Conservation (phyloP, 1,140 invertebrate species). For the Mamestra configurata region DNA sequence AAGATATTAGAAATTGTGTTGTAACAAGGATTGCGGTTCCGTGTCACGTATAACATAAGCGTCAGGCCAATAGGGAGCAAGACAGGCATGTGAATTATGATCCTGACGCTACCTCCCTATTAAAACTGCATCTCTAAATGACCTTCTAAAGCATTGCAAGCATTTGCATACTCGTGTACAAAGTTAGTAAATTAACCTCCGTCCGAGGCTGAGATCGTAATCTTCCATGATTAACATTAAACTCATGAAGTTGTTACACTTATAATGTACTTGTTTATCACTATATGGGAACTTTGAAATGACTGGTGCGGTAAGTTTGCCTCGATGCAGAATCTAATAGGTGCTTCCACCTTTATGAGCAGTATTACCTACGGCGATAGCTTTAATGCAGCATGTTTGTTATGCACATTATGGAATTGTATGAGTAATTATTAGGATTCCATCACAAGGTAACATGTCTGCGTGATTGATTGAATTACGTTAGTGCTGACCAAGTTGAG, state of each 20-base stretch:
- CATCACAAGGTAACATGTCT: background rate
- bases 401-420: background rate
- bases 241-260: slow-evolving; percentile 31
- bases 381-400: background rate
- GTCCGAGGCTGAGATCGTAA: slow-evolving; percentile 31
- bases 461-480: background rate
- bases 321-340: background rate
- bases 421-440: background rate
- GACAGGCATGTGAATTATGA: slow-evolving; percentile 79
- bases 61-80: slow-evolving; percentile 75
- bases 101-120: slow-evolving; percentile 67
- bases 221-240: slow-evolving; percentile 42
- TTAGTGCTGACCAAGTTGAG: background rate
- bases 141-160: slow-evolving; percentile 36
- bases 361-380: background rate
- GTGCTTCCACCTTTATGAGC: background rate
- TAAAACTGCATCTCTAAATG: slow-evolving; percentile 73
- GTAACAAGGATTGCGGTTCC: slow-evolving; percentile 68
- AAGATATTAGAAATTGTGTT: slow-evolving; percentile 71
- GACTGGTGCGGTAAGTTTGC: background rate
- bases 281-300: slow-evolving; percentile 13
- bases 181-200: slow-evolving; percentile 50
- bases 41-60: slow-evolving; percentile 83
- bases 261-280: slow-evolving; percentile 17
- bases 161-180: slow-evolving; percentile 60